These are phyloP conservation scores for Rhabdophis nuchalis DNA, from an alignment of 2,797 vertebrate species.

Conservation along the genomic window DNA sequence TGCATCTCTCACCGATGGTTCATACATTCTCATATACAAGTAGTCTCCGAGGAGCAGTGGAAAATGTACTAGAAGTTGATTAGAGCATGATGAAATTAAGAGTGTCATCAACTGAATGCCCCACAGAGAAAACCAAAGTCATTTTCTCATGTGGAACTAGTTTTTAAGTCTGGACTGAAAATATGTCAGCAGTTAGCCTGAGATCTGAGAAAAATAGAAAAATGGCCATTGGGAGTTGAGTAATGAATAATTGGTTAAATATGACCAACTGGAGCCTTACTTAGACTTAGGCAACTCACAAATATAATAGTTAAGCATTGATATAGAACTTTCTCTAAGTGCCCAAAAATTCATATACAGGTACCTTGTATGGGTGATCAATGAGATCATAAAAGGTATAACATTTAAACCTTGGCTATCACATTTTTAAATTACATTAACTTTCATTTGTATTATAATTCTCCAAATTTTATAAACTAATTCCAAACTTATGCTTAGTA, in stretches of 20 bases:
- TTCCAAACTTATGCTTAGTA: not conserved
- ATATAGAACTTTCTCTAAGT: not conserved
- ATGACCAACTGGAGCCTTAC: not conserved
- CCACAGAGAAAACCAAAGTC: not conserved
- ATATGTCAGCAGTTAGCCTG: not conserved
- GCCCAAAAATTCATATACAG: not conserved
- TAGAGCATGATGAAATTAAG: not conserved
- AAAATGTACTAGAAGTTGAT: not conserved
- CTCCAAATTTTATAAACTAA: not conserved
- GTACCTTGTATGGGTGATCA: not conserved
- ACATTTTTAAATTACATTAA: not conserved
- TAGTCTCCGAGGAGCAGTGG: not conserved
- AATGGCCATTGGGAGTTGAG: not conserved
- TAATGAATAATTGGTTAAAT: not conserved
- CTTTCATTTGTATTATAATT: not conserved
- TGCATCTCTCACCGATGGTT: not conserved
- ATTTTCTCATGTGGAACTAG: not conserved
- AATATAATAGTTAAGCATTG: not conserved
- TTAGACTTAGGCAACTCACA: not conserved
- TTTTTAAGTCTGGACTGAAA: not conserved
- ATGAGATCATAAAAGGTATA: not conserved
- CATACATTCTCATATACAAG: not conserved
- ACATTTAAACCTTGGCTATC: not conserved
- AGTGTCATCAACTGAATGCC: not conserved
- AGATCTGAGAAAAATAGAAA: not conserved